Evolutionary conservation across 2,797 vertebrate genomes (phyloP).

Genomic region (Gobionotothen gibberifrons): DNA sequence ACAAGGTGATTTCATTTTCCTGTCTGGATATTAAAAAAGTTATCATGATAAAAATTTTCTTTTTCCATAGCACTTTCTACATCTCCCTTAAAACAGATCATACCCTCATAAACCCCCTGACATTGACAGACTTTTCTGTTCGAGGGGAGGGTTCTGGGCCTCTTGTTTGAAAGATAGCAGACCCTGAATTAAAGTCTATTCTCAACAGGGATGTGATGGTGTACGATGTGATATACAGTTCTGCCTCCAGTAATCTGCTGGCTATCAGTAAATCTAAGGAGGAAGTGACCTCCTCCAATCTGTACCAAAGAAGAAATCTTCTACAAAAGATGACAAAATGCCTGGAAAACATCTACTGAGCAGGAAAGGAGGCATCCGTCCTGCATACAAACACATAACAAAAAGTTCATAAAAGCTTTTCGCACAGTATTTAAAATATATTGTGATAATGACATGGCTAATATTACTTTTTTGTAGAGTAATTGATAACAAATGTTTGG

Average conservation of each 20-base stretch:
- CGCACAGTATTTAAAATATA: conserved; percentile 8
- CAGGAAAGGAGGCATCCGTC: not conserved
- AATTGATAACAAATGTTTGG: conserved; percentile 51
- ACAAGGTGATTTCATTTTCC: conserved; percentile 60
- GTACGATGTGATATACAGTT: conserved; percentile 13
- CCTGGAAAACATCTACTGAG: conserved; percentile 31
- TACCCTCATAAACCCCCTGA: conserved; percentile 5
- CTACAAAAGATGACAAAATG: conserved; percentile 27
- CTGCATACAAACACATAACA: not conserved
- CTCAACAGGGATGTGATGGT: conserved; percentile 18
- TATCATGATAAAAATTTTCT: conserved; percentile 35
- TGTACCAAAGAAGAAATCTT: conserved; percentile 30
- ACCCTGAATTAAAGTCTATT: conserved; percentile 1
- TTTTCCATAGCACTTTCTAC: conserved; percentile 3
- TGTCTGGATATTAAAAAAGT: conserved; percentile 41
- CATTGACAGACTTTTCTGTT: not conserved
- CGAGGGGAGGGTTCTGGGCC: not conserved
- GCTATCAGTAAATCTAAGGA: conserved; percentile 4
- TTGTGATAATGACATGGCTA: not conserved
- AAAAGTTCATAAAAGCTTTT: not conserved
- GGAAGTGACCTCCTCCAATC: not conserved
- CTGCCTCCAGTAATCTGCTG: not conserved
- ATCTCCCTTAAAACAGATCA: conserved; percentile 16
- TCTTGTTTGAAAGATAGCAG: conserved; percentile 17
- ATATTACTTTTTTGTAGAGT: conserved; percentile 24